These are phyloP conservation scores for Anguilla anguilla DNA, from an alignment of 2,797 vertebrate genomes.

Conservation along the genomic window DNA sequence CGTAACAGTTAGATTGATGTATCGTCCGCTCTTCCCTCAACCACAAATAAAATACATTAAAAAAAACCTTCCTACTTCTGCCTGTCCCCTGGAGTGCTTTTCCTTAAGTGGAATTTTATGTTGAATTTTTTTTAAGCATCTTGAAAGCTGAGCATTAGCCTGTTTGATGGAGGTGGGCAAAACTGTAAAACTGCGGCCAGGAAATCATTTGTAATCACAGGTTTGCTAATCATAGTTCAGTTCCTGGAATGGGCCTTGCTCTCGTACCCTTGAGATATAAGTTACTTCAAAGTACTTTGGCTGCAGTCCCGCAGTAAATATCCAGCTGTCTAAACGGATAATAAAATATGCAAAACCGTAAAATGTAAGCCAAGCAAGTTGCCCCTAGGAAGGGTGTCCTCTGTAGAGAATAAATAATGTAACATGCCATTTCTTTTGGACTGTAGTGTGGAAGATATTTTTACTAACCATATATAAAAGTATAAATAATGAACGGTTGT, in stretches of 20 bases:
- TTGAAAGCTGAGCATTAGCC: neutral
- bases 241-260: conserved; percentile 1
- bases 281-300: neutral
- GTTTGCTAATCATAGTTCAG: neutral
- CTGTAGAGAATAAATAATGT: neutral
- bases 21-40: neutral
- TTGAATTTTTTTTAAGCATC: neutral
- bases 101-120: neutral
- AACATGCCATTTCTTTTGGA: neutral
- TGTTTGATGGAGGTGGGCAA: neutral
- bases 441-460: neutral
- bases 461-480: neutral
- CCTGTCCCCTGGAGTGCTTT: neutral
- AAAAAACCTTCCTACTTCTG: neutral
- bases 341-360: conserved; percentile 1
- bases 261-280: neutral
- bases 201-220: neutral
- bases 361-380: neutral
- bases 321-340: neutral
- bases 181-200: neutral
- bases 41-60: neutral
- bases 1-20: neutral
- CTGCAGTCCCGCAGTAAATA: neutral
- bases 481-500: conserved; percentile 3
- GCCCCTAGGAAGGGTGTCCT: neutral